These are phyloP conservation scores for Nesoenas mayeri DNA, from an alignment of 2,113 vertebrate genomes.

Conservation along the genomic window DNA sequence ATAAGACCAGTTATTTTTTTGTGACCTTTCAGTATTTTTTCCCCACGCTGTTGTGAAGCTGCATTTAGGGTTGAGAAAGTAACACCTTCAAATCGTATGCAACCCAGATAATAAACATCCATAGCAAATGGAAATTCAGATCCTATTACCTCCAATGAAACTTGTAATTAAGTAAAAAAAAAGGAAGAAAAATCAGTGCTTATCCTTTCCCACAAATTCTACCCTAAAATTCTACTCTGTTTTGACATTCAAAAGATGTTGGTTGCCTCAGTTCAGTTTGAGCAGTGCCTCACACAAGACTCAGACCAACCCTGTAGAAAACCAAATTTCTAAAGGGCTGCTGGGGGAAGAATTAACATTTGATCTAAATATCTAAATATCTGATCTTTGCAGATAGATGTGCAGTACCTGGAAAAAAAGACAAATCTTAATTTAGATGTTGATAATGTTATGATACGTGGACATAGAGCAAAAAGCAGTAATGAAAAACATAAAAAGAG, in stretches of 20 bases:
- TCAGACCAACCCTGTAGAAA: neutral
- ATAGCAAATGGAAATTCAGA: neutral
- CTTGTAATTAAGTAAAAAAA: neutral
- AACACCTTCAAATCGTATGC: neutral
- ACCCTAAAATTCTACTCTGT: neutral
- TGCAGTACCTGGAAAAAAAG: neutral
- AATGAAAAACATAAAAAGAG: neutral
- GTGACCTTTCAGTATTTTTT: neutral
- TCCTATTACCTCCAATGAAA: neutral
- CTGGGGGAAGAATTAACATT: neutral
- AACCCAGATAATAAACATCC: neutral
- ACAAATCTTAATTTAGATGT: neutral
- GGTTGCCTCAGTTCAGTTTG: neutral
- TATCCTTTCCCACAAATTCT: neutral
- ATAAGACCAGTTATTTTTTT: neutral
- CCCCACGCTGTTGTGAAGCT: neutral
- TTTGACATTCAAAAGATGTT: neutral
- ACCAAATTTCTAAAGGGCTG: neutral
- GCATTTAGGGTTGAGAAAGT: neutral
- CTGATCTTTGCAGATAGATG: neutral
- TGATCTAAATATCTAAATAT: neutral
- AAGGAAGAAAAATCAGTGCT: neutral
- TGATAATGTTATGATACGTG: neutral
- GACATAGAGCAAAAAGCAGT: neutral
- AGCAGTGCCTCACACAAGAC: neutral